Conservation (phyloP, 2,113 vertebrate genomes). For the Protomyctophum bolini region DNA sequence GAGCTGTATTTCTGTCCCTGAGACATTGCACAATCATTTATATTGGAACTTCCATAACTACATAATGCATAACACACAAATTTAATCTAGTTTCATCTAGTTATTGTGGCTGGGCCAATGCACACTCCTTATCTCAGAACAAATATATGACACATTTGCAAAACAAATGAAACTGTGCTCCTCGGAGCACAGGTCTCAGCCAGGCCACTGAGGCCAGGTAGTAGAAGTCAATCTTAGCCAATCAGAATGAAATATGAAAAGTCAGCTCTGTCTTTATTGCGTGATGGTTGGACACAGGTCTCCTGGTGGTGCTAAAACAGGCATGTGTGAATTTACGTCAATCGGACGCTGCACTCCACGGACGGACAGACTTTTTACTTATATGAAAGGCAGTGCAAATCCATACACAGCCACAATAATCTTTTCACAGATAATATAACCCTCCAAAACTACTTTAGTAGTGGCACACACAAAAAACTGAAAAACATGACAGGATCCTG, state of each 20-base stretch:
- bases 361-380: no score
- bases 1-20: no score
- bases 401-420: neutral
- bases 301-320: no score
- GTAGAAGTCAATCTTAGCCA: no score
- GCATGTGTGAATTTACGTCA: no score
- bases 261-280: no score
- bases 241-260: no score
- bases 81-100: neutral
- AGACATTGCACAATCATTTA: neutral
- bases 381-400: neutral
- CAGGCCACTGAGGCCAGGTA: no score
- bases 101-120: neutral
- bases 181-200: no score
- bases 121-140: neutral
- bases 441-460: neutral
- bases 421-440: neutral
- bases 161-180: neutral
- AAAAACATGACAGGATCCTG: neutral
- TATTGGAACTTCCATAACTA: neutral
- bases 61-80: constrained; percentile 1
- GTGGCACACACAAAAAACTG: constrained; percentile 5
- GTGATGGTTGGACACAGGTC: no score
- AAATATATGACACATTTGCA: neutral
- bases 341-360: no score